phyloP scores from a whole-genome alignment of 35 echinoderm and acorn worm species.

The Ophiothrix spiculata region DNA sequence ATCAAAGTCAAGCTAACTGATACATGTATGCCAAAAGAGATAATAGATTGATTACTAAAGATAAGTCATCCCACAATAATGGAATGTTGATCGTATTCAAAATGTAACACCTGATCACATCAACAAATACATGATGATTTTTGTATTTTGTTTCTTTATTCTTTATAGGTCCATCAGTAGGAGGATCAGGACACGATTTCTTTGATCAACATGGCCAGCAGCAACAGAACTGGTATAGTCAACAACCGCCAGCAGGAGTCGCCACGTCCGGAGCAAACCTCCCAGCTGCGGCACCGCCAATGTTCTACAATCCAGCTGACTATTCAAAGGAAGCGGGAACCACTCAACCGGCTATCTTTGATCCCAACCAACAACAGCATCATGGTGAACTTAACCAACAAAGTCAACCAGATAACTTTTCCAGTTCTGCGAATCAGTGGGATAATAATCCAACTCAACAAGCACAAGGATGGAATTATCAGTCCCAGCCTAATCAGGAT shows the following conservation, averaged over 20 bases:
- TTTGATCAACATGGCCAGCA: not conserved
- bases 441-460: not conserved
- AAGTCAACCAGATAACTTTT: not conserved
- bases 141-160: not conserved
- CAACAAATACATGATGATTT: too few species aligned
- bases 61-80: too few species aligned
- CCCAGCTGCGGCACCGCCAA: not conserved
- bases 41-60: too few species aligned
- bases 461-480: not conserved
- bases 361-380: not conserved
- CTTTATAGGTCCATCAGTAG: not conserved
- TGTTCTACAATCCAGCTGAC: not conserved
- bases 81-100: too few species aligned
- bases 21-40: too few species aligned
- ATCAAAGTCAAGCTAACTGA: too few species aligned
- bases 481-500: not conserved
- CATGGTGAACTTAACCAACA: not conserved
- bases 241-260: not conserved
- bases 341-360: not conserved
- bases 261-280: not conserved
- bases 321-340: not conserved
- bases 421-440: not conserved
- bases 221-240: not conserved
- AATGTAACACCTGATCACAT: too few species aligned
- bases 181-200: not conserved